Base-by-base conservation (phyloP, 1,140 invertebrate genomes). In the Eriosoma lanigerum region DNA sequence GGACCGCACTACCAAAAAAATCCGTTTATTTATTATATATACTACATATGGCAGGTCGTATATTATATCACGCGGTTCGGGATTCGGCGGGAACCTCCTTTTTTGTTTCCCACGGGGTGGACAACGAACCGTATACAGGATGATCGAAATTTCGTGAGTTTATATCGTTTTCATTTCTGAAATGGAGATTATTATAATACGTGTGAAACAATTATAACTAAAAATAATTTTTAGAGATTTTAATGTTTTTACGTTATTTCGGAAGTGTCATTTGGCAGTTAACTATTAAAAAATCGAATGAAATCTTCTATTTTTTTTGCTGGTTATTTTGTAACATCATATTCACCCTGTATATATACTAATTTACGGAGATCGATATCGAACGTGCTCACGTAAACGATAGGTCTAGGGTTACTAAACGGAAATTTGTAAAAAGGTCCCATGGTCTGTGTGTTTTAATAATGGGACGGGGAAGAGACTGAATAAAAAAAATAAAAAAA, bases 391-490 rank as follows among this genome's bases (percentile, higher is more conserved):
- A 19, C 32, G 32, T 46, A 21, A 44, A 17, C n/a, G 64, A 1
- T 12, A 24, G 68, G 38, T 52, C 10, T 32, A 60, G 48, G 62
- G 54, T 78, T 78, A 78, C 60, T 78, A 60, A 78, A 60, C 52
- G 38, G 54, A 78, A 78, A 78, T 78, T 58, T 46, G 52, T 78
- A 60, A 78, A n/a, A 78, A 78, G 75, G 54, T 62, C 38, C 32
- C 54, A 10, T 3, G 56, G 29, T 44, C 17, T 38, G 52, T 19
- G 72, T 15, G 4, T n/a, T 75, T 78, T 48, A 24, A 48, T 52
- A 66, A n/a, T 62, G 54, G 46, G 46, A 29, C 64, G 13, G 21
- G 66, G 29, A 38, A n/a, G n/a, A n/a, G n/a, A n/a, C n/a, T n/a
- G n/a, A n/a, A n/a, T n/a, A n/a, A n/a, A 21, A 9, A 26, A 29